Evolutionary conservation across 2,113 vertebrate genomes (phyloP), one percentile per base, ranked within the genome.

Genomic region (Salvelinus alpinus): DNA sequence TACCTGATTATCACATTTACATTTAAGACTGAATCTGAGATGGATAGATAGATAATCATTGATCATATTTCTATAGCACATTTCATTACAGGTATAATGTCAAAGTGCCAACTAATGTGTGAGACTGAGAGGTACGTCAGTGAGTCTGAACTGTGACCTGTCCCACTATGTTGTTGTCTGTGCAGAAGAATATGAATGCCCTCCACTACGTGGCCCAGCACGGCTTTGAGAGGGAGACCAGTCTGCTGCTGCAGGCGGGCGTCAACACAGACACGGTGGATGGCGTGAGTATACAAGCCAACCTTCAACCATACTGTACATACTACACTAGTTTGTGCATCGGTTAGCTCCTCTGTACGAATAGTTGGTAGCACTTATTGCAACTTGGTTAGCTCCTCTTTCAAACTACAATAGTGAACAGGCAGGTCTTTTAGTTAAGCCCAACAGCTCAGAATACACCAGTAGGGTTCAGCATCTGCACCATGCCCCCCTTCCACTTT

Each of bases 201-300:
- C 95, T 98, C 27, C 96, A 98, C 82, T 96, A 94, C 0, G 89
- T 91, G 5, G 94, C 94, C 0, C 92, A 91, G 27, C 72, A 86
- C 0, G 94, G 96, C 82, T 91, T 87, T 0, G 87, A 92, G 74
- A 91, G 91, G 24, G 81, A 94, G 66, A 90, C 91, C 77, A 81
- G 82, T 66, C 72, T 93, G 48, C 93, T 97, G 7, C 60, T 97
- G 81, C 90, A 88, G 0, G 93, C 93, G 18, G 94, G 94, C 78
- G 91, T 94, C 85, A 86, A 88, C 68, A 70, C n/a, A 0, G 85
- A 95, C 0, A 80, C 93, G 62, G 82, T 94, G 4, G 94, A 97
- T 86, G 76, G 90, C 1, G 95, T 97, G 83, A 95, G 95, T 91
- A 24, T 0, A 24, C 20, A n/a, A 72, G 64, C 22, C 11, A 8